Percentiles rank a stretch among this genome's conserved stretches.
Conservation (phyloP, 2,888 invertebrate species). For the Crepidodera aurea region DNA sequence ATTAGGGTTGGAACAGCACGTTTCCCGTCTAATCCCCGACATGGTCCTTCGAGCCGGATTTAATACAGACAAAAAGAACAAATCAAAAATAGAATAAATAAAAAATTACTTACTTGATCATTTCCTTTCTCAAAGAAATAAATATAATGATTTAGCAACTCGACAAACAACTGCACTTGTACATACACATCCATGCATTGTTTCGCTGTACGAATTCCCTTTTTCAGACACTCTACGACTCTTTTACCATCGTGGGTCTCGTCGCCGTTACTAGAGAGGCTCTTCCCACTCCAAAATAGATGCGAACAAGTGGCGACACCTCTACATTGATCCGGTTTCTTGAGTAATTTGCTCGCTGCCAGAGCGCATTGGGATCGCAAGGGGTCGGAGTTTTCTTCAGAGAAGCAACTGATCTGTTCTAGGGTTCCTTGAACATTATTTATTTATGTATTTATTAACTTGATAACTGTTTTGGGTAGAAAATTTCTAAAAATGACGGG, state of each 20-base stretch:
- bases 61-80: too few relatives aligned
- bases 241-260: constrained; percentile 89
- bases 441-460: too few relatives aligned
- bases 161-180: constrained; percentile 91
- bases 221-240: constrained; percentile 94
- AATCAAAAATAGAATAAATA: too few relatives aligned
- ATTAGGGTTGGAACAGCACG: too few relatives aligned
- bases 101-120: constrained; percentile 53
- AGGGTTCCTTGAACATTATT: constrained; percentile 72
- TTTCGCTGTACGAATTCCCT: constrained; percentile 94
- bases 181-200: constrained; percentile 98
- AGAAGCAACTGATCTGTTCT: constrained; percentile 93
- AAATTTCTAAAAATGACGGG: too few relatives aligned
- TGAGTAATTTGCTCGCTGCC: constrained; percentile 90
- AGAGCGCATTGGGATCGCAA: constrained; percentile 94
- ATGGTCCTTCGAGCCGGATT: too few relatives aligned
- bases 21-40: too few relatives aligned
- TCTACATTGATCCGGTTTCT: constrained; percentile 98
- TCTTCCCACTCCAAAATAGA: constrained; percentile 95
- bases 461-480: too few relatives aligned
- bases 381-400: constrained; percentile 96
- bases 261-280: constrained; percentile 56
- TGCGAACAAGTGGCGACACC: constrained; percentile 94
- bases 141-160: constrained; percentile 92
- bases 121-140: constrained; percentile 89